Evolutionary conservation across 1,140 invertebrate species (phyloP).

Genomic region (Apis dorsata): DNA sequence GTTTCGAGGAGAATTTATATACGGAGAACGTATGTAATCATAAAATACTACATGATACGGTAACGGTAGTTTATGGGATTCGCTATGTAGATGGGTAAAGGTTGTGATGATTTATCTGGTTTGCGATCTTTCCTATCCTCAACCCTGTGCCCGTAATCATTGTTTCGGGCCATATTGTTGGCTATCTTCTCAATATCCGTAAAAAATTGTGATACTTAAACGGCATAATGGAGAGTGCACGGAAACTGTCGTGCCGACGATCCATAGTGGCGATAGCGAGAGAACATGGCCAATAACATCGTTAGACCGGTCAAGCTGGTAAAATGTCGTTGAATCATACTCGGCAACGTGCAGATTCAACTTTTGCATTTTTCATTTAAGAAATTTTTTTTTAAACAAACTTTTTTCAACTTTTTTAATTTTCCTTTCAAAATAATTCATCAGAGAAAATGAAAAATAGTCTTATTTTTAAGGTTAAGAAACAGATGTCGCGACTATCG

Average conservation of each 20-base stretch:
- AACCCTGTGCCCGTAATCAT: constrained; percentile 10
- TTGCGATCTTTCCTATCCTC: constrained; percentile 46
- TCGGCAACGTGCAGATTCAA: neutral
- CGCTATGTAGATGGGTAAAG: constrained; percentile 38
- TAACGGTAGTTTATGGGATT: constrained; percentile 41
- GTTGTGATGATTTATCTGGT: constrained; percentile 45
- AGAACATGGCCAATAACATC: constrained; percentile 43
- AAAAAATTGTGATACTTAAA: constrained; percentile 39
- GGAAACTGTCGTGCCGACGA: constrained; percentile 41
- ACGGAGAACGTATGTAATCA: neutral
- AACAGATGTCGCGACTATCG: too few species aligned
- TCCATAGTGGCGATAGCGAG: constrained; percentile 39
- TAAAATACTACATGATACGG: neutral
- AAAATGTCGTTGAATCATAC: constrained; percentile 13
- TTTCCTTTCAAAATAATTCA: neutral
- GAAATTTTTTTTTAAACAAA: neutral
- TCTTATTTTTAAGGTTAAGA: too few species aligned
- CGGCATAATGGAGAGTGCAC: constrained; percentile 50
- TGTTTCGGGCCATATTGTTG: constrained; percentile 6
- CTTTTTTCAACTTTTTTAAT: neutral
- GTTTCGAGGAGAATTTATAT: neutral
- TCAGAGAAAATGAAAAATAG: too few species aligned
- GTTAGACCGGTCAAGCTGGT: constrained; percentile 22
- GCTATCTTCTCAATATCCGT: constrained; percentile 36
- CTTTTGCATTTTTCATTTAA: neutral